Percentiles rank a stretch among this genome's conserved stretches.
Conservation (phyloP, 2,888 invertebrate species). For the Eilema depressum region DNA sequence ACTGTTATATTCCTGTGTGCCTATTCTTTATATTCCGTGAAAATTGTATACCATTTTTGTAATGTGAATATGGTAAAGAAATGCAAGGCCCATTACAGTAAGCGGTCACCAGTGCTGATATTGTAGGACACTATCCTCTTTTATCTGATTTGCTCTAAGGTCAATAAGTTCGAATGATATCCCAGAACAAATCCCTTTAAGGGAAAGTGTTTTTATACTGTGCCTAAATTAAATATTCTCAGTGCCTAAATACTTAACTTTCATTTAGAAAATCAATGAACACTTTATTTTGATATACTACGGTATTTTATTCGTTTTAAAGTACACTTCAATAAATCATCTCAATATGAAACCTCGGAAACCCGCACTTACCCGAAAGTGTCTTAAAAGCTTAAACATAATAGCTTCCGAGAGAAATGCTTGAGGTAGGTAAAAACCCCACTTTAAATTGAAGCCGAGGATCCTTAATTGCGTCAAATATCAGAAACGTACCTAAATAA, state of each 20-base stretch:
- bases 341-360: constrained; percentile 4
- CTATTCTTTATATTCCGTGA: no score
- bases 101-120: no score
- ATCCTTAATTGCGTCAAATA: constrained; percentile 32
- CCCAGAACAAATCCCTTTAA: neutral
- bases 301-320: neutral
- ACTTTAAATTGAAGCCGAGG: constrained; percentile 14
- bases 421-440: constrained; percentile 8
- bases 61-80: neutral
- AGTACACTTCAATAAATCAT: constrained; percentile 2
- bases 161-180: neutral
- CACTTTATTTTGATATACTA: neutral
- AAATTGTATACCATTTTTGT: neutral
- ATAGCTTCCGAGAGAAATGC: constrained; percentile 17
- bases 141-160: neutral
- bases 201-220: neutral
- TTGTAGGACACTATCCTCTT: neutral
- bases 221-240: neutral
- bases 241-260: neutral
- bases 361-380: constrained; percentile 3
- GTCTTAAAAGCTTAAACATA: constrained; percentile 16
- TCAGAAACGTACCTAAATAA: constrained; percentile 30
- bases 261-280: neutral
- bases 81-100: neutral
- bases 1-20: no score